Base-by-base conservation (phyloP, 2,797 vertebrate species). In the Bovichtus diacanthus region DNA sequence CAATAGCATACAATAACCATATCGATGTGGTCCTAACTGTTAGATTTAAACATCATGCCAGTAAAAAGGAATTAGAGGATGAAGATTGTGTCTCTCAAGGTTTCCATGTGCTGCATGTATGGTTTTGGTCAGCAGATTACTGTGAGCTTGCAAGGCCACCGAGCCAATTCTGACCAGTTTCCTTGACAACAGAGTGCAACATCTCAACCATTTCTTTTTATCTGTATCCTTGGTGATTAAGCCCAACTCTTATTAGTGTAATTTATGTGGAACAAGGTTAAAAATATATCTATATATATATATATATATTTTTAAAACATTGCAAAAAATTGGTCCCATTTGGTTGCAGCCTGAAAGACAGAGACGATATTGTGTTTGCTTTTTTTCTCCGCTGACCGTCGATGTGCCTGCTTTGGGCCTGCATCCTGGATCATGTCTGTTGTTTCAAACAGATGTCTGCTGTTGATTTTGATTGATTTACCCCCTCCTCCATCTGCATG, bases 101-200 rank as follows among this genome's bases (percentile, higher is more conserved):
- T 70, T 70, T 68, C 54, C 50, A 16, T 75, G 25, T 62, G 6
- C 49, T 44, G 54, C 18, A 34, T 76, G 12, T 53, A 53, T 74
- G 69, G 43, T 46, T 56, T 75, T 59, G 58, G 68, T 84, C 83
- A 82, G 64, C 70, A 38, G 51, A 74, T 76, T 65, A 65, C 61
- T 69, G 61, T 53, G 44, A 80, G 76, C 75, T 65, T 71, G 46
- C 81, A 78, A 80, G 82, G 78, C 86, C 81, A 76, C 50, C 27
- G 12, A 59, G 54, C 65, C 72, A 63, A 78, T 79, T 84, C 80
- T 70, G 69, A 73, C 59, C 58, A 59, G 92, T 92, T 92, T 89
- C 91, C 92, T 86, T 93, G 92, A 92, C 92, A 93, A 92, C 89
- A 70, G 77, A 88, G 83, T 80, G 83, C 82, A 90, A 86, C 78